These are phyloP conservation scores for Stenichneumon culpator DNA, from an alignment of 2,888 invertebrate genomes.

Conservation along the genomic window DNA sequence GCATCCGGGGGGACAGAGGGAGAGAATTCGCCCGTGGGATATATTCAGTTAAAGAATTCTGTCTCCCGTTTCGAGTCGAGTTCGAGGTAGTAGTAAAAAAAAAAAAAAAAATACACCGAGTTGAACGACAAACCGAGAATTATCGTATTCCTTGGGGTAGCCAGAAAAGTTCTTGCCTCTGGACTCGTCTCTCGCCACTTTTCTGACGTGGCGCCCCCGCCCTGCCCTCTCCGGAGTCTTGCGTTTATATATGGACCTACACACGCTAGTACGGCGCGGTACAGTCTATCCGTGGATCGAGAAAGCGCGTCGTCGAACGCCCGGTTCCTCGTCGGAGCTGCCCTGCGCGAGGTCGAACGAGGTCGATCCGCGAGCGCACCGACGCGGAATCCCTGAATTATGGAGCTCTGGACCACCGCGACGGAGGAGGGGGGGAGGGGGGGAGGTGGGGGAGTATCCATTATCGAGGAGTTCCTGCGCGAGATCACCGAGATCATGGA, in stretches of 20 bases:
- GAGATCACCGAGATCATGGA: slow-evolving; percentile 66
- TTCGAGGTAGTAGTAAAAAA: slow-evolving; percentile 17
- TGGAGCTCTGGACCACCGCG: slow-evolving; percentile 50
- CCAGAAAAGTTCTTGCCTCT: slow-evolving; percentile 60
- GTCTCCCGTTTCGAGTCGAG: slow-evolving; percentile 35
- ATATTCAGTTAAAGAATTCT: slow-evolving; percentile 47
- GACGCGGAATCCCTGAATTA: slow-evolving; percentile 66
- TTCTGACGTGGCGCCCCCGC: neutral
- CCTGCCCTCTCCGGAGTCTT: neutral
- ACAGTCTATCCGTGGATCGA: slow-evolving; percentile 20
- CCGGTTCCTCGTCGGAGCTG: slow-evolving; percentile 41
- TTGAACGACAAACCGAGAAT: slow-evolving; percentile 63
- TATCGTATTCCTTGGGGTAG: slow-evolving; percentile 57
- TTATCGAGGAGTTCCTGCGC: slow-evolving; percentile 64
- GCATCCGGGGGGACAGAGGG: slow-evolving; percentile 16
- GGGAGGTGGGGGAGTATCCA: slow-evolving; percentile 65
- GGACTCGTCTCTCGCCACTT: slow-evolving; percentile 19
- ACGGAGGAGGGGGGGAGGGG: slow-evolving; percentile 14
- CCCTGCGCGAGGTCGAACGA: slow-evolving; percentile 53
- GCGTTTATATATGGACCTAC: slow-evolving; percentile 10
- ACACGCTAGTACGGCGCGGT: neutral
- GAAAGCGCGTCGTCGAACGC: slow-evolving; percentile 47
- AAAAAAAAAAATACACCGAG: neutral
- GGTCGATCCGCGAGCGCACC: slow-evolving; percentile 45
- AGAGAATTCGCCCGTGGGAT: neutral